These are phyloP conservation scores for Martes martes DNA, from an alignment of 2,113 vertebrate genomes.

Conservation along the genomic window DNA sequence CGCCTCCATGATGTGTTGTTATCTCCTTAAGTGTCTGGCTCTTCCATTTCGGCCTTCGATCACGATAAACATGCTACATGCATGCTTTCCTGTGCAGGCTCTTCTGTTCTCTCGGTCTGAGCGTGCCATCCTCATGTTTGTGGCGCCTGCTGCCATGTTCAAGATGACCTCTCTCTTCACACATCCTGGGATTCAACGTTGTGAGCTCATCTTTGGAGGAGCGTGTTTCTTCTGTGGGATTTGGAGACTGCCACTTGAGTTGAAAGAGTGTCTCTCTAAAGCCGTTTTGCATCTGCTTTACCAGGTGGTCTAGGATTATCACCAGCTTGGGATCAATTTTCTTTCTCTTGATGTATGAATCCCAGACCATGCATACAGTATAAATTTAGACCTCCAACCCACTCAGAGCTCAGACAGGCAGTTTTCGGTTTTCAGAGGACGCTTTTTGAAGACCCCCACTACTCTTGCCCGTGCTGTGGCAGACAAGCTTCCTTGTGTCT, in stretches of 20 bases:
- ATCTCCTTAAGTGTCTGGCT: neutral
- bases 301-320: neutral
- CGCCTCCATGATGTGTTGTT: neutral
- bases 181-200: neutral
- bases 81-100: neutral
- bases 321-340: neutral
- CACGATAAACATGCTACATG: accelerated
- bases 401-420: neutral
- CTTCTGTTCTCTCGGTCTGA: neutral
- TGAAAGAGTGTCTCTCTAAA: neutral
- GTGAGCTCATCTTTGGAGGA: neutral
- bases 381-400: neutral
- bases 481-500: neutral
- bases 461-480: neutral
- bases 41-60: neutral
- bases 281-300: neutral
- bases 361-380: neutral
- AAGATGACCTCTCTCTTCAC: neutral
- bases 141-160: neutral
- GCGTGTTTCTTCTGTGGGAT: neutral
- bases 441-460: neutral
- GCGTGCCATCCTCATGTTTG: neutral
- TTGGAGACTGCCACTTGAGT: neutral
- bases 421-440: neutral
- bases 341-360: neutral